Percentiles rank a stretch among this genome's conserved stretches.
phyloP scores from a whole-genome alignment of 2,888 invertebrate genomes.

The Melolontha melolontha region DNA sequence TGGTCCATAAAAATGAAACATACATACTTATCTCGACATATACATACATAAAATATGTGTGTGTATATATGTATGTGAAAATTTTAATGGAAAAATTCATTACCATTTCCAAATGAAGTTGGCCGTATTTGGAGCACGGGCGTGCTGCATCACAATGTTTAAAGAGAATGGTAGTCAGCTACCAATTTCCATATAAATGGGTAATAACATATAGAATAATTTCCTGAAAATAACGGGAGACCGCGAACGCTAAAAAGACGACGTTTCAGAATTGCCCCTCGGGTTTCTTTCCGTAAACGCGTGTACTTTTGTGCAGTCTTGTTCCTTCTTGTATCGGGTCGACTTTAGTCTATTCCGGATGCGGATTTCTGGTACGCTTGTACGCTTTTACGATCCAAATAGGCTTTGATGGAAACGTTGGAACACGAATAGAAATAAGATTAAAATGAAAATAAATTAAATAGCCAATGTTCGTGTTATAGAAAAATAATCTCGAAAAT shows the following conservation, averaged over 20 bases:
- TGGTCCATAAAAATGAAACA: constrained; percentile 34
- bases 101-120: constrained; percentile 39
- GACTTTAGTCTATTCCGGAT: too few species aligned
- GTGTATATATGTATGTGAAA: constrained; percentile 20
- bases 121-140: constrained; percentile 16
- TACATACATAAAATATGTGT: neutral
- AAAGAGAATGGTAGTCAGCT: constrained; percentile 7
- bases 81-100: constrained; percentile 41
- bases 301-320: too few species aligned
- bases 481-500: too few species aligned
- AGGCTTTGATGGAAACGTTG: too few species aligned
- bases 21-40: constrained; percentile 30
- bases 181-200: constrained; percentile 48
- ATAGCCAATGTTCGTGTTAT: too few species aligned
- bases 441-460: too few species aligned
- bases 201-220: constrained; percentile 49
- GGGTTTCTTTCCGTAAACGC: neutral
- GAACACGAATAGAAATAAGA: too few species aligned
- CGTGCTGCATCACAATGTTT: constrained; percentile 5
- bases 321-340: too few species aligned
- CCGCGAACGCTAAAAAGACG: constrained; percentile 25
- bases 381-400: too few species aligned
- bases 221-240: constrained; percentile 46
- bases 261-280: constrained; percentile 19
- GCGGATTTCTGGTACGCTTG: too few species aligned